Evolutionary conservation across 2,888 invertebrate genomes (phyloP).

Genomic region (Diabrotica balteata): DNA sequence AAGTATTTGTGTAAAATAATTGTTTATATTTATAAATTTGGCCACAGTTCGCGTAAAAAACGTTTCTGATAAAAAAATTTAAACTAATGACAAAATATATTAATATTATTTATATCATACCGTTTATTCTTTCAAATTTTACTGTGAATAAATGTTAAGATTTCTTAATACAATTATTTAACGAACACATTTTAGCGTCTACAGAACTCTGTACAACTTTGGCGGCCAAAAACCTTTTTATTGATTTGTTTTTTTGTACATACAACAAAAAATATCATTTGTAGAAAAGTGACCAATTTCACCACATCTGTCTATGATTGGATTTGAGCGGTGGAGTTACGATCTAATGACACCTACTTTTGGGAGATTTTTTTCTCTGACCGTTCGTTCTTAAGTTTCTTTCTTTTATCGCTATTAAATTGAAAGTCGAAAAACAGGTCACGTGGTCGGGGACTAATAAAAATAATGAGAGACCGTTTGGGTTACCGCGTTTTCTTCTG

Average conservation of each 20-base stretch:
- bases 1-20: no score
- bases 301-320: conserved; percentile 12
- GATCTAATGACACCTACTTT: conserved; percentile 7
- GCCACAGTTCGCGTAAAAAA: no score
- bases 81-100: no score
- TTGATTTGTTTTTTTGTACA: background rate
- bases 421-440: conserved; percentile 9
- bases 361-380: background rate
- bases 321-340: conserved; percentile 6
- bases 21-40: no score
- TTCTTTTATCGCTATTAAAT: conserved; percentile 13
- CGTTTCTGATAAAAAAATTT: no score
- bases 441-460: background rate
- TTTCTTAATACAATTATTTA: no score
- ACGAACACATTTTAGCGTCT: no score
- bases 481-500: background rate
- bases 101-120: no score
- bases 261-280: background rate
- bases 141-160: no score
- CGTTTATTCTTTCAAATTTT: no score
- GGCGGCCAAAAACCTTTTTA: no score
- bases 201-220: no score
- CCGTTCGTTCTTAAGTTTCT: background rate
- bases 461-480: conserved; percentile 7
- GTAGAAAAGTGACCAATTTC: conserved; percentile 5